Evolutionary conservation across 92 coral and sea anemone genomes (phyloP).

Genomic region (Chrysogorgia sp.): DNA sequence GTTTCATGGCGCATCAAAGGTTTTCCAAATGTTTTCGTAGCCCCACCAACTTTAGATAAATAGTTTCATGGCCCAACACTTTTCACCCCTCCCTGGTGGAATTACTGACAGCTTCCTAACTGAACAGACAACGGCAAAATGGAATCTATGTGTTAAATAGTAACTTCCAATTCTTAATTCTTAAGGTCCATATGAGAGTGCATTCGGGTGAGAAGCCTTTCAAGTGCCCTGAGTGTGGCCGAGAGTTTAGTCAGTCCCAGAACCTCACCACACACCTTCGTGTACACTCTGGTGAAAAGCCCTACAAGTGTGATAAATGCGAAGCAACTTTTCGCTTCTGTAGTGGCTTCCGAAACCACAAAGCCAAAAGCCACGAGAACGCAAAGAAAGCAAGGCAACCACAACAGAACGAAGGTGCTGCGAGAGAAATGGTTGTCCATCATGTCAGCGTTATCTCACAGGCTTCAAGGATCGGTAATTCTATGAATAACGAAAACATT

Average conservation of each 20-base stretch:
- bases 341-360: constrained; percentile 20
- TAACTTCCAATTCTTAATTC: too few relatives aligned
- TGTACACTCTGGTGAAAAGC: constrained; percentile 27
- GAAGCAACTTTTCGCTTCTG: constrained; percentile 24
- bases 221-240: constrained; percentile 22
- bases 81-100: too few relatives aligned
- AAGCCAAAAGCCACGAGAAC: constrained; percentile 12
- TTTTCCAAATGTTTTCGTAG: too few relatives aligned
- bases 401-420: background rate
- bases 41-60: too few relatives aligned
- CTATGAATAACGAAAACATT: background rate
- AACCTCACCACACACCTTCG: constrained; percentile 34
- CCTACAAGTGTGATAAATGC: constrained; percentile 14
- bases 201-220: constrained; percentile 29
- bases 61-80: too few relatives aligned
- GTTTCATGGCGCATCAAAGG: too few relatives aligned
- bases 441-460: constrained; percentile 27
- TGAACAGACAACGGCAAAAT: too few relatives aligned
- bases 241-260: constrained; percentile 30
- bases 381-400: background rate
- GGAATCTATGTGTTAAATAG: too few relatives aligned
- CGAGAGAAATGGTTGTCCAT: background rate
- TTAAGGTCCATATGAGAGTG: constrained; percentile 23
- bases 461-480: constrained; percentile 7
- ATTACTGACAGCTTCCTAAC: too few relatives aligned